Percentiles rank a stretch among this genome's conserved stretches.
Conservation (phyloP, 2,888 invertebrate genomes). For the Julus scandinavius region DNA sequence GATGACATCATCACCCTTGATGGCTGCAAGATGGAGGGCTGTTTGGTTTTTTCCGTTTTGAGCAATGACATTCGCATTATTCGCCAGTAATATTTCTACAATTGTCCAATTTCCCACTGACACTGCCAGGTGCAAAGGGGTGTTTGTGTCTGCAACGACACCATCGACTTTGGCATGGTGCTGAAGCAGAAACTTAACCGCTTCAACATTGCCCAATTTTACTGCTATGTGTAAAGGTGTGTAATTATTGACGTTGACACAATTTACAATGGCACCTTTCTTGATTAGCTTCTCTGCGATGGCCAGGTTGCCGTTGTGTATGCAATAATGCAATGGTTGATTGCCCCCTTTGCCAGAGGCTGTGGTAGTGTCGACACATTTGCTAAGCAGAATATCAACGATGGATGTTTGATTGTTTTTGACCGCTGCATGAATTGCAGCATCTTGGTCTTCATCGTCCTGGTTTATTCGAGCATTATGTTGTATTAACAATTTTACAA, state of each 20-base stretch:
- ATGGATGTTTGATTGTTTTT: neutral
- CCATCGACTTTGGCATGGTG: neutral
- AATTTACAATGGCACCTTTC: neutral
- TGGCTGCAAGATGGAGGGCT: neutral
- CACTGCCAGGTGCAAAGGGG: constrained; percentile 18
- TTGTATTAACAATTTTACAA: neutral
- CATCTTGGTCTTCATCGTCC: neutral
- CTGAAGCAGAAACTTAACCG: neutral
- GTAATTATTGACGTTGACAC: neutral
- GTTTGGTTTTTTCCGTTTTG: neutral
- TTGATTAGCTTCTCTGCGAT: neutral
- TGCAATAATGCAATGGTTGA: neutral
- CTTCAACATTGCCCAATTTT: neutral
- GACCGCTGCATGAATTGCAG: constrained; percentile 58
- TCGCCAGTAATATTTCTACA: neutral
- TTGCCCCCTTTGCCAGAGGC: neutral
- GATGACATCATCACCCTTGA: neutral
- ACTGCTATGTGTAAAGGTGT: neutral
- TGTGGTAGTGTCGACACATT: neutral
- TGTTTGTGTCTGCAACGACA: neutral
- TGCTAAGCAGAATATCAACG: neutral
- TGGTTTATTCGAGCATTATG: neutral
- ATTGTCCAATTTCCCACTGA: neutral
- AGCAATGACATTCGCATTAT: constrained; percentile 36
- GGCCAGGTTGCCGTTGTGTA: neutral